A percentile compares a stretch with the other conserved stretches of the same genome.
Evolutionary conservation across 2,797 vertebrate species (phyloP).

Genomic region (Clarias platycephalus): DNA sequence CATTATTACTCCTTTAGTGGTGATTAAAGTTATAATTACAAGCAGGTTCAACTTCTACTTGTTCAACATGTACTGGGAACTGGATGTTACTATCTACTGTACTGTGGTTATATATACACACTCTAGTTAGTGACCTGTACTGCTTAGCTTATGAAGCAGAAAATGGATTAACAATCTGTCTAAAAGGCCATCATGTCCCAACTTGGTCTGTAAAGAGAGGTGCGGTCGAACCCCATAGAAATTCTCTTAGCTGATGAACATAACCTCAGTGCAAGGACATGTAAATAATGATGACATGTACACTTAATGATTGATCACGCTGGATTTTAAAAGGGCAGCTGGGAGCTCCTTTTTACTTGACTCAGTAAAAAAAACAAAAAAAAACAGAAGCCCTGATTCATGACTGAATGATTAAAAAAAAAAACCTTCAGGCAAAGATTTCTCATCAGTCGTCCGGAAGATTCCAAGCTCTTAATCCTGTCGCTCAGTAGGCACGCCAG

Average conservation of each 20-base stretch:
- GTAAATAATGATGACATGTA: slow-evolving; percentile 5
- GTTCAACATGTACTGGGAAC: not conserved
- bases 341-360: slow-evolving; percentile 14
- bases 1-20: not conserved
- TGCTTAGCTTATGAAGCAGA: not conserved
- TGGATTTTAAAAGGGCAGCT: not conserved
- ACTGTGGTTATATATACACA: not conserved
- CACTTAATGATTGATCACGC: not conserved
- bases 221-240: not conserved
- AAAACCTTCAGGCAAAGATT: slow-evolving; percentile 23
- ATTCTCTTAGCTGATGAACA: not conserved
- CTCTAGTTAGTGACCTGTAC: not conserved
- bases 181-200: not conserved
- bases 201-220: not conserved
- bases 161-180: not conserved
- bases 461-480: slow-evolving; percentile 50
- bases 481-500: slow-evolving; percentile 39
- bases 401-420: slow-evolving; percentile 29
- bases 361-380: slow-evolving; percentile 1
- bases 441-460: slow-evolving; percentile 35
- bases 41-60: not conserved
- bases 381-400: slow-evolving; percentile 29
- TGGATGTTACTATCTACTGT: not conserved
- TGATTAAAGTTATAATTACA: not conserved
- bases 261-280: not conserved